Percentiles rank a stretch among this genome's conserved stretches.
These are phyloP conservation scores for Lerista edwardsae DNA, from an alignment of 2,797 vertebrate species.

Conservation along the genomic window DNA sequence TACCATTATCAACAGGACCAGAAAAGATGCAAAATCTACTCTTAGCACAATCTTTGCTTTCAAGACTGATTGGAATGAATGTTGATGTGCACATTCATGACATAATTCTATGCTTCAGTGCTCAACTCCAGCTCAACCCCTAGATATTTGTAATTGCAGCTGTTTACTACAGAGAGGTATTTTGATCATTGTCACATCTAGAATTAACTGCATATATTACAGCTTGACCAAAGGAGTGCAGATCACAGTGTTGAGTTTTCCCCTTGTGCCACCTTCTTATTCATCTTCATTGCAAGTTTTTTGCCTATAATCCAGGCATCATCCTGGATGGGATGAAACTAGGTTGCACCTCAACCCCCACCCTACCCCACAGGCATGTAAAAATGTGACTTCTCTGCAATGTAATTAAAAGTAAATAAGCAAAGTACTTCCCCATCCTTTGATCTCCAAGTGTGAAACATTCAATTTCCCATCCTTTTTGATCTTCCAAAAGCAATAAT, in stretches of 20 bases:
- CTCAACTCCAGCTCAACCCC: too few relatives aligned
- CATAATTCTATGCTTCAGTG: too few relatives aligned
- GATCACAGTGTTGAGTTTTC: not conserved
- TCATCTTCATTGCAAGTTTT: not conserved
- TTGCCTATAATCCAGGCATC: not conserved
- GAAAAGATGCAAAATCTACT: not conserved
- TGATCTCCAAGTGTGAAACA: constrained; percentile 29
- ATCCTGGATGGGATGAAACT: constrained; percentile 26
- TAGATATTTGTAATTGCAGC: too few relatives aligned
- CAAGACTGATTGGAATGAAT: too few relatives aligned
- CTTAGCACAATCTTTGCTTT: too few relatives aligned
- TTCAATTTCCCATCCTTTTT: constrained; percentile 39
- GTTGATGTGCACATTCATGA: too few relatives aligned
- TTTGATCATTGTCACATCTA: too few relatives aligned
- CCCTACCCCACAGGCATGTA: constrained; percentile 20
- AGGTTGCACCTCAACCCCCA: constrained; percentile 9
- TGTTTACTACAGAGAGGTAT: too few relatives aligned
- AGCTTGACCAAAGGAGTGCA: not conserved
- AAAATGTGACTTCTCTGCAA: constrained; percentile 16
- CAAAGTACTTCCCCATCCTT: constrained; percentile 12
- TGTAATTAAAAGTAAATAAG: constrained; percentile 39
- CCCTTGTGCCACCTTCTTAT: too few relatives aligned
- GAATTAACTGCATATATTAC: too few relatives aligned
- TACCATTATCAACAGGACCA: not conserved
- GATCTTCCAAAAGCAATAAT: constrained; percentile 33